phyloP scores from a whole-genome alignment of 2,888 invertebrate genomes.

The Teinopalpus imperialis region DNA sequence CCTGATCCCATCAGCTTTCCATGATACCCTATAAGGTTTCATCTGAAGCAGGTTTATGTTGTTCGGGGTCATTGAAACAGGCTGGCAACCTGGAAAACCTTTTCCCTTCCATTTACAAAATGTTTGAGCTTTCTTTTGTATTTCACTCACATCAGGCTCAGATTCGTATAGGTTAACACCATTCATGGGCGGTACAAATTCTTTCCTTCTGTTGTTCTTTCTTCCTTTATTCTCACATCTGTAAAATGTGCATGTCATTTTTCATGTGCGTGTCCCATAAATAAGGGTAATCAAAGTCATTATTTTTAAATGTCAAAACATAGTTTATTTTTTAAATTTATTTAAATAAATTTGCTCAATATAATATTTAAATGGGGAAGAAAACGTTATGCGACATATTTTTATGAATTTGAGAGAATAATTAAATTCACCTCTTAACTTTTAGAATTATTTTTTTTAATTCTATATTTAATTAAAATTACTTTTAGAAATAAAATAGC shows the following conservation, averaged over 20 bases:
- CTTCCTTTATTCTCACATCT: constrained; percentile 66
- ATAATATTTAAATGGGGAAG: too few relatives aligned
- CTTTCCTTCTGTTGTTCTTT: constrained; percentile 79
- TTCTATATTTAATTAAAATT: too few relatives aligned
- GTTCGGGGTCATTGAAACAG: constrained; percentile 95
- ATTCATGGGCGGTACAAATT: constrained; percentile 93
- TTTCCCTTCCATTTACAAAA: constrained; percentile 90
- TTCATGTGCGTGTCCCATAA: too few relatives aligned
- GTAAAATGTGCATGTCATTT: constrained; percentile 32
- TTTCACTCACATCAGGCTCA: constrained; percentile 78
- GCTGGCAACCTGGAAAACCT: constrained; percentile 98
- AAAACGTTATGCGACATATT: too few relatives aligned
- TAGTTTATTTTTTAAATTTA: too few relatives aligned
- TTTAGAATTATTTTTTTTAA: too few relatives aligned
- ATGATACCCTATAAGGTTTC: constrained; percentile 97
- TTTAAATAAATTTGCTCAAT: too few relatives aligned
- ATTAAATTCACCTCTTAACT: too few relatives aligned
- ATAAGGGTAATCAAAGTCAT: too few relatives aligned
- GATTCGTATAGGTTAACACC: constrained; percentile 88
- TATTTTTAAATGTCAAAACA: too few relatives aligned
- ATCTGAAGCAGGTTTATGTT: constrained; percentile 89
- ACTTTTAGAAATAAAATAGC: too few relatives aligned
- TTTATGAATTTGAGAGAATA: too few relatives aligned
- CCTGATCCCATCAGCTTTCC: constrained; percentile 99
- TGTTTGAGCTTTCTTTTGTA: constrained; percentile 88